phyloP scores from a whole-genome alignment of 2,797 vertebrate species.

The Cyprinella venusta region DNA sequence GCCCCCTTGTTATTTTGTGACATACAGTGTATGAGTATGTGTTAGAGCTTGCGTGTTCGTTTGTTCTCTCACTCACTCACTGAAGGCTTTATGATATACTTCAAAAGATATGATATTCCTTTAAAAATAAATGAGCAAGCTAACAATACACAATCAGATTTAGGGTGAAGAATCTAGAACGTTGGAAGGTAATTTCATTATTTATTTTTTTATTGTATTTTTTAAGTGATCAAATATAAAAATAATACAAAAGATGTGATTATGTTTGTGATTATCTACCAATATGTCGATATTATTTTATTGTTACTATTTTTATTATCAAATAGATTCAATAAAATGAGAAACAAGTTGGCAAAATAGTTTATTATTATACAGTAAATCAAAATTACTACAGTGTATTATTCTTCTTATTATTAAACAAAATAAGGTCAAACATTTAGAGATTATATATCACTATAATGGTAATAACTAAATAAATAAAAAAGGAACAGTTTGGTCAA shows the following conservation, averaged over 20 bases:
- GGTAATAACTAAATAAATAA: too few relatives aligned
- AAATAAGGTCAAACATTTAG: too few relatives aligned
- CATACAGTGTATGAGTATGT: neutral
- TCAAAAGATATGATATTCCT: neutral
- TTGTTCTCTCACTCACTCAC: neutral
- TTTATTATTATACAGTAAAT: too few relatives aligned
- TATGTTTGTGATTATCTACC: neutral
- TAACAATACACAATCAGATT: neutral
- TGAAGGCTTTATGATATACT: too few relatives aligned
- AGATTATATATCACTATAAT: too few relatives aligned
- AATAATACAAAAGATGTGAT: neutral
- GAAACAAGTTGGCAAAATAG: too few relatives aligned
- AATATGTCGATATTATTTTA: too few relatives aligned
- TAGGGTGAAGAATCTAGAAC: neutral
- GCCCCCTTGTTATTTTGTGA: neutral
- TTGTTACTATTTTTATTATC: too few relatives aligned
- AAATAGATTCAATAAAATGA: too few relatives aligned
- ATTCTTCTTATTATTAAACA: too few relatives aligned
- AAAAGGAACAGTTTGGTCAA: too few relatives aligned
- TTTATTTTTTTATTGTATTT: neutral
- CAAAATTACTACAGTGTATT: too few relatives aligned
- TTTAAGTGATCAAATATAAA: neutral
- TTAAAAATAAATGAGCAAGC: neutral
- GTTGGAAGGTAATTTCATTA: neutral
- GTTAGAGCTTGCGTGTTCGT: neutral